Evolutionary conservation across 2,113 vertebrate species (phyloP).

Genomic region (Eclectus roratus): DNA sequence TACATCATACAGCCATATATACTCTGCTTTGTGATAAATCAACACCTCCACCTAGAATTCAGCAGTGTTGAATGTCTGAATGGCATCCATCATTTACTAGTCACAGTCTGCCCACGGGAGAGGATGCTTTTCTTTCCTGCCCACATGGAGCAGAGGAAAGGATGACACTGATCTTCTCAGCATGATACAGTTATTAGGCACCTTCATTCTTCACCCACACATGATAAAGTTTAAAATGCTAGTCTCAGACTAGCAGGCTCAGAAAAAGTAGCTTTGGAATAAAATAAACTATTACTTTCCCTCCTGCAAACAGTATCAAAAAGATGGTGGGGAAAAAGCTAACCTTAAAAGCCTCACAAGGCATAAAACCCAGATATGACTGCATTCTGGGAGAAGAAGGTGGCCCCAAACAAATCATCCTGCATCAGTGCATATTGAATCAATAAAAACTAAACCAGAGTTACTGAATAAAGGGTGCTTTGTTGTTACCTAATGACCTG

Average conservation of each 20-base stretch:
- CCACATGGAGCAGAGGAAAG: not conserved
- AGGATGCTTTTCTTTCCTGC: not conserved
- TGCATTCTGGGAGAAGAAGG: not conserved
- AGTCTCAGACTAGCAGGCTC: not conserved
- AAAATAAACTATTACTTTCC: not conserved
- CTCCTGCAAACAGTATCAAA: not conserved
- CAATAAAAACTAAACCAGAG: not conserved
- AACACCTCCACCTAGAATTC: not conserved
- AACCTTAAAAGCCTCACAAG: not conserved
- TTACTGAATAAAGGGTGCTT: not conserved
- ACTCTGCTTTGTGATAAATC: not conserved
- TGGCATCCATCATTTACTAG: not conserved
- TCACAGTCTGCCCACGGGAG: not conserved
- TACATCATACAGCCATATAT: not conserved
- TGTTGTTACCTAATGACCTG: slow-evolving; percentile 89
- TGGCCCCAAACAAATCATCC: not conserved
- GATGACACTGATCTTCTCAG: not conserved
- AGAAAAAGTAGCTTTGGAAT: not conserved
- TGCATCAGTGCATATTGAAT: not conserved
- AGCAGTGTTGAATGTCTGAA: not conserved
- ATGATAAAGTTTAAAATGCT: not conserved
- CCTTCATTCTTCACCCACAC: not conserved
- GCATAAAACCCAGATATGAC: not conserved
- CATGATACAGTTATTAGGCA: not conserved
- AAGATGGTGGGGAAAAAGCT: not conserved